Percentiles rank a stretch among this genome's conserved stretches.
These are phyloP conservation scores for Gymnarchus niloticus DNA, from an alignment of 2,113 vertebrate species.

Conservation along the genomic window DNA sequence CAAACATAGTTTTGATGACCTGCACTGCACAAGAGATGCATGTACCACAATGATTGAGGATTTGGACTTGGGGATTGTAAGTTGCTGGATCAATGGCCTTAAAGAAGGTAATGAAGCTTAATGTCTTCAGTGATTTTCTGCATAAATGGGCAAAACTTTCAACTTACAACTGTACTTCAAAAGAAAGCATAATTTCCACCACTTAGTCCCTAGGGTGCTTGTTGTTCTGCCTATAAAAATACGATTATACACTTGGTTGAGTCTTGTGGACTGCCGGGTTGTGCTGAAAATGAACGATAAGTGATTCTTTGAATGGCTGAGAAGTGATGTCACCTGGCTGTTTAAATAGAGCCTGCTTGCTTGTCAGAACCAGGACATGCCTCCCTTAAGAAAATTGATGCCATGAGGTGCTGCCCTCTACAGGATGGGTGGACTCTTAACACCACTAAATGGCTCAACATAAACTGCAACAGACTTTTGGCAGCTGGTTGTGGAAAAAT, in stretches of 20 bases:
- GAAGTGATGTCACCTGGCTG: background rate
- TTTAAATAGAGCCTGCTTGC: background rate
- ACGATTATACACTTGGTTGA: too few species aligned
- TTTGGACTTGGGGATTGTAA: too few species aligned
- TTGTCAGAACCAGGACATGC: background rate
- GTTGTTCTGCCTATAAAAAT: too few species aligned
- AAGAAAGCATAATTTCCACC: background rate
- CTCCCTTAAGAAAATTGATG: too few species aligned
- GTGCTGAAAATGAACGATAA: too few species aligned
- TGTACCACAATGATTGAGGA: background rate
- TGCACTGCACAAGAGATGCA: background rate
- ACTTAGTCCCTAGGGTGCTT: too few species aligned
- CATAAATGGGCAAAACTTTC: background rate
- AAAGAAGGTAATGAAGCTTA: background rate
- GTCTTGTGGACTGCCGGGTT: too few species aligned
- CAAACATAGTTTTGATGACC: background rate
- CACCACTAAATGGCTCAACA: background rate
- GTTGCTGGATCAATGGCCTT: background rate
- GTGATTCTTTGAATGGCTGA: too few species aligned
- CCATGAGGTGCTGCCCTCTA: background rate
- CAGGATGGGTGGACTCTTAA: background rate
- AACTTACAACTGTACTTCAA: background rate
- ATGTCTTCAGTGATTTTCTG: background rate
- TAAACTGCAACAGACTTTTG: background rate
- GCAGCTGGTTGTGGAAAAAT: background rate